Base-by-base conservation (phyloP, 2,797 vertebrate species). In the Toxotes lorentzi region DNA sequence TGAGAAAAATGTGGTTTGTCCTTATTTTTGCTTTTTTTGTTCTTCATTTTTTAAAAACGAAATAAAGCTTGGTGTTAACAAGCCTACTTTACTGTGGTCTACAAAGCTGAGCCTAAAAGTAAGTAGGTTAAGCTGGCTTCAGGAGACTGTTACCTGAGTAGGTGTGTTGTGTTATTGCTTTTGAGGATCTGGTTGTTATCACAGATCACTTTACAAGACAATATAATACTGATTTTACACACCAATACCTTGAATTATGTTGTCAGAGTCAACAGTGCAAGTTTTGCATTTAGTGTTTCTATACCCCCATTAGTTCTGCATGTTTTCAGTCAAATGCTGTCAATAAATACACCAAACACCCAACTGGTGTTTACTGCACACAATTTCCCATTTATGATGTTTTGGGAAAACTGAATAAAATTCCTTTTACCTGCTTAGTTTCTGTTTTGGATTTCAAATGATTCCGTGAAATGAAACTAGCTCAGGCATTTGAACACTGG, bases 61-160 rank as follows among this genome's bases (percentile, higher is more conserved):
- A 91, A 90, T 91, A 93, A 93, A 93, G 78, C 83, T 91, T 90
- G 80, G 83, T 88, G 48, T 81, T 60, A 76, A 89, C 78, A 86
- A 86, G 71, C 68, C 70, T 68, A 58, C 30, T 12, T 60, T 43
- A 69, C 43, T 73, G 61, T 73, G 21, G 62, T 85, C 59, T 81
- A 54, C 63, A 66, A 69, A 70, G 66, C 32, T 40, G 41, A 76
- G 54, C 74, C 23, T 50, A 5, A 47, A 38, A 24, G 4, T 58
- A 60, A 5, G 16, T 38, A 17, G 30, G 27, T 32, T n/a, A 48
- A 23, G 43, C 32, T 5, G 32, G 9, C 6, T 16, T 35, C 12
- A 23, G 19, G 13, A 16, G 27, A n/a, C 24, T 27, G 51, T 53
- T 53, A 24, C 16, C 12, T 27, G 24, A 53, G 1, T 19, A 7